A percentile compares a stretch with the other conserved stretches of the same genome.
Conservation (phyloP, 2,888 invertebrate species). For the Agrenia bidenticulata region DNA sequence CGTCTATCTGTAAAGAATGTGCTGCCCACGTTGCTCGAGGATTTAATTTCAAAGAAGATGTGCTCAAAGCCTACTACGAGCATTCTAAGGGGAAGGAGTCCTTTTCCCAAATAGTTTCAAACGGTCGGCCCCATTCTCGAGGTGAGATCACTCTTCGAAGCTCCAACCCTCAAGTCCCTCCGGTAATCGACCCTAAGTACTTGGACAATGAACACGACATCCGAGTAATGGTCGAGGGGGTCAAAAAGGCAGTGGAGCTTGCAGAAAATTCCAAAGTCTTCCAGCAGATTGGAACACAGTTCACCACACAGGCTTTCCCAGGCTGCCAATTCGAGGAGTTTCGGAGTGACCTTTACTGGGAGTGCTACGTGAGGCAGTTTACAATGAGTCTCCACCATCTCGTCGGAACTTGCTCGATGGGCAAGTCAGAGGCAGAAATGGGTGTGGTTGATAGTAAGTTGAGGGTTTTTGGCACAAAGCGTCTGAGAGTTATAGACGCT, state of each 20-base stretch:
- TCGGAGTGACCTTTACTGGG: constrained; percentile 47
- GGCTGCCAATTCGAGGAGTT: constrained; percentile 40
- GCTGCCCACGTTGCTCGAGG: constrained; percentile 41
- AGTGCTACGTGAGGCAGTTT: constrained; percentile 37
- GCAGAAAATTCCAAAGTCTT: constrained; percentile 46
- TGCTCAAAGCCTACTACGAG: constrained; percentile 39
- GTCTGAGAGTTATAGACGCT: constrained; percentile 32
- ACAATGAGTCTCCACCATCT: constrained; percentile 41
- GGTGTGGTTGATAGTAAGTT: constrained; percentile 38
- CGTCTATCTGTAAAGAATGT: constrained; percentile 32
- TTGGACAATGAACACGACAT: constrained; percentile 36
- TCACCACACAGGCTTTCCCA: constrained; percentile 41
- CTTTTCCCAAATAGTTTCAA: constrained; percentile 42
- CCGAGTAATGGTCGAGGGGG: constrained; percentile 33
- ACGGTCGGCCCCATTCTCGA: constrained; percentile 37
- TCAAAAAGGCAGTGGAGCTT: constrained; percentile 33
- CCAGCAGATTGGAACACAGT: constrained; percentile 34
- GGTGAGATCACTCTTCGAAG: constrained; percentile 29
- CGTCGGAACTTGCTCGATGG: constrained; percentile 36
- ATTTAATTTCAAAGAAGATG: constrained; percentile 35
- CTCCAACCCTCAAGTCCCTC: constrained; percentile 25
- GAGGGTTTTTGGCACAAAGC: constrained; percentile 32
- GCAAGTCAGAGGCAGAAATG: constrained; percentile 19
- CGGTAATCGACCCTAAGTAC: constrained; percentile 38
- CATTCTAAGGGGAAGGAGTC: constrained; percentile 45